Evolutionary conservation across 2,888 invertebrate genomes (phyloP), one percentile per base, ranked within the genome.

Genomic region (Hyalella azteca): DNA sequence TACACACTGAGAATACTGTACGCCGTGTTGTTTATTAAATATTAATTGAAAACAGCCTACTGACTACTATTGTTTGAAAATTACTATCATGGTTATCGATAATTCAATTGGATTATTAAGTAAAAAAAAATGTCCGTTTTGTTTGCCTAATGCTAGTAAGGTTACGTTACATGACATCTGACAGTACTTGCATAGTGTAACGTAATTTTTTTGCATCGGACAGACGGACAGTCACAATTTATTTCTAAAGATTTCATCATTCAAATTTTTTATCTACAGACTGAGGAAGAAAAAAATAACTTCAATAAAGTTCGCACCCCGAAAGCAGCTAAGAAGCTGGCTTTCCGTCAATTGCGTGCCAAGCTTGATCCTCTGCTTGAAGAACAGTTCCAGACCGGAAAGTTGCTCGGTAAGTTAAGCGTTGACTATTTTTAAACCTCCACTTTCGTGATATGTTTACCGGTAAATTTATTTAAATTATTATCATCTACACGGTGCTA

Each of bases 321-420:
- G 89, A 97, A 96, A 89, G 92, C 93, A 1, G 93, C 91, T 87
- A 94, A 95, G 90, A 98, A 98, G 90, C 98, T 97, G 89, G 92
- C 95, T 88, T 91, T 93, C 78, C 93, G 98, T 86, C 97, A 98
- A 89, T 91, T 92, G 79, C 82, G 79, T 2, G 94, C 96, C 82
- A 97, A 97, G 90, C 97, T 99, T 85, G 99, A 99, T 88, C 92
- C 92, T 85, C 93, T 93, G 77, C 89, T 99, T 82, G 96, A 97
- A 89, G 99, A 99, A 89, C 98, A 98, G 89, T 99, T 99, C 91
- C 92, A 94, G 86, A 95, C 97, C 87, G 98, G 98, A 87, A 66
- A 66, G 66, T 36, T 66, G 15, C 66, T 66, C 26, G 66, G 66
- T 66, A 15, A 66, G 66, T 15, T 22, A 26, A 0, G 11, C 54